phyloP scores from a whole-genome alignment of 2,797 vertebrate genomes.

The Serranus cabrilla region DNA sequence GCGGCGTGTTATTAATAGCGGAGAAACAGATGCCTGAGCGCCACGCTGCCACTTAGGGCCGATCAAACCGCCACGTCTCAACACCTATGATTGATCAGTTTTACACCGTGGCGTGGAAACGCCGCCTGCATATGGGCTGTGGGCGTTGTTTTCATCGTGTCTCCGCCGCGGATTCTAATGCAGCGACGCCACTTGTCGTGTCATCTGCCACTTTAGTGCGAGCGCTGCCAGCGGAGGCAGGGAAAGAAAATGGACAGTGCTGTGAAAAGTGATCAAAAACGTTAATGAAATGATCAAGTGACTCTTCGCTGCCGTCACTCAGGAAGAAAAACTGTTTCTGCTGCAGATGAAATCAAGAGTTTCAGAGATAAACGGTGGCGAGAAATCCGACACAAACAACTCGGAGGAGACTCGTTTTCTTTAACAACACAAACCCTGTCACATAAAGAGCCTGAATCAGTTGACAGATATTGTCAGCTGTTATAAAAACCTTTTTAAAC shows the following conservation, averaged over 20 bases:
- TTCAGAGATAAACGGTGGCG: conserved; percentile 4
- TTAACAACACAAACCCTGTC: not conserved
- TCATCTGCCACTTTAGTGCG: conserved; percentile 59
- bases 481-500: too few relatives aligned
- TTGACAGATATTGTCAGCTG: too few relatives aligned
- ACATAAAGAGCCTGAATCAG: too few relatives aligned
- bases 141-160: conserved; percentile 79
- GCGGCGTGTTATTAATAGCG: conserved; percentile 75
- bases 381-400: not conserved
- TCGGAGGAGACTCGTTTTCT: not conserved
- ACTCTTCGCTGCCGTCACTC: conserved; percentile 13
- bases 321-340: not conserved
- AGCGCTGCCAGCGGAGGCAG: conserved; percentile 37
- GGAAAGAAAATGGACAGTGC: conserved; percentile 56
- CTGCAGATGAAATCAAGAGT: too few relatives aligned
- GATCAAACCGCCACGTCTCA: conserved; percentile 58
- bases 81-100: conserved; percentile 83
- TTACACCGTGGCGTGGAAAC: conserved; percentile 41
- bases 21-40: conserved; percentile 78
- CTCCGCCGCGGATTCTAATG: conserved; percentile 43
- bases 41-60: conserved; percentile 58
- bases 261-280: conserved; percentile 74
- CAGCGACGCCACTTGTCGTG: conserved; percentile 56
- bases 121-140: conserved; percentile 67
- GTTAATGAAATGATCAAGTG: conserved; percentile 75